Conservation (phyloP, 1,140 invertebrate genomes). For the Eciton burchellii region DNA sequence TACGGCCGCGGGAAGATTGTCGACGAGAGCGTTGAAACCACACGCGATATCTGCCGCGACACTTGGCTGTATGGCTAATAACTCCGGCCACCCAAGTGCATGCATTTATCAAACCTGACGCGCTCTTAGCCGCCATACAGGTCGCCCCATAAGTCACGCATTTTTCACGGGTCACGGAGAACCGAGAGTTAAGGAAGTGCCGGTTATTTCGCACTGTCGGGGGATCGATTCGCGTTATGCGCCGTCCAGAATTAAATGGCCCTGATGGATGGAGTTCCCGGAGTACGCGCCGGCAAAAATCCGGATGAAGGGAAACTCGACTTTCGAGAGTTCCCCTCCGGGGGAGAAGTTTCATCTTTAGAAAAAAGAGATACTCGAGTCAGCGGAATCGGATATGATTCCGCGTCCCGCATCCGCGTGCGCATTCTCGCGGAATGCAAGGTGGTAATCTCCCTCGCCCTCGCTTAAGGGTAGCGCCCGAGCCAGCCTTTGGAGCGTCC, state of each 20-base stretch:
- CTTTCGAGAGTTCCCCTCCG: not conserved
- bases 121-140: conserved; percentile 5
- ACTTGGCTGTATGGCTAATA: conserved; percentile 48
- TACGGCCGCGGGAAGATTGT: conserved; percentile 21
- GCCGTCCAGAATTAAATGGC: not conserved
- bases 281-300: not conserved
- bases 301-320: not conserved
- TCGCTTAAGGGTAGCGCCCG: too few species aligned
- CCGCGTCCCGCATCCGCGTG: too few species aligned
- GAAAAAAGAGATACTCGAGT: too few species aligned
- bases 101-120: conserved; percentile 51
- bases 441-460: too few species aligned
- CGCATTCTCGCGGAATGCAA: too few species aligned
- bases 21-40: conserved; percentile 38
- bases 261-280: not conserved
- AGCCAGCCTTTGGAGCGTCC: conserved; percentile 17
- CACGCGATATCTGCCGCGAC: conserved; percentile 8
- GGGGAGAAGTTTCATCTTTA: not conserved
- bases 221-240: conserved; percentile 8
- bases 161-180: conserved; percentile 25
- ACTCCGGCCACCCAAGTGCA: conserved; percentile 36
- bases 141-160: conserved; percentile 26
- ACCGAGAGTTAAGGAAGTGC: not conserved
- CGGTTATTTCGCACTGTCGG: not conserved
- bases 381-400: too few species aligned